Evolutionary conservation across 2,113 vertebrate species (phyloP), one percentile per base, ranked within the genome.

Genomic region (Oryzias javanicus): DNA sequence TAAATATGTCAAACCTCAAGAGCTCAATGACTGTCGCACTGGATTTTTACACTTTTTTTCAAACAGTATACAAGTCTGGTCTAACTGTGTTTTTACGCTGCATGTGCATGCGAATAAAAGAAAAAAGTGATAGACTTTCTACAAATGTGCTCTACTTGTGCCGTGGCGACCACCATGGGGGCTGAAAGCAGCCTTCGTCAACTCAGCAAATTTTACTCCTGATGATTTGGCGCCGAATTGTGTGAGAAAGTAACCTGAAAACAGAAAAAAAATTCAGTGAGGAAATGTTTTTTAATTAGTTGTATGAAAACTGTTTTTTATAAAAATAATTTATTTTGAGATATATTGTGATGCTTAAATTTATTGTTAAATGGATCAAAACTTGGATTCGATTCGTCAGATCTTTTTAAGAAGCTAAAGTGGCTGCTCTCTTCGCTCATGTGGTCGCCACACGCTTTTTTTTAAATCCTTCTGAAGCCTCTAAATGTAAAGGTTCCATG

Each of bases 51-150:
- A 82, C 84, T 27, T 75, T 80, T 84, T 87, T 89, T 78, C 78
- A 82, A 59, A 79, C 56, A 40, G 67, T 74, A 73, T 76, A 73
- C 70, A 69, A 52, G 68, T 85, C 79, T 84, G 77, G 81, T 89
- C 78, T 84, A 75, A 79, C 71, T 89, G 86, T 85, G 79, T 89
- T 91, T 92, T 86, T 85, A 78, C 80, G 87, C 81, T 90, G 90
- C 91, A 92, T 92, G 90, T 92, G 91, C 90, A 92, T 92, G 91
- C 79, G 64, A 87, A 80, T 48, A 68, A 68, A 64, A 59, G 12
- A 12, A 35, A 35, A 35, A 84, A 79, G 60, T 66, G 54, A 64
- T 68, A 49, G 49, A 74, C 81, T 85, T 86, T 83, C 78, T 89
- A 83, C 80, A 76, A 73, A 77, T 84, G 84, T 88, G 69, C 76